These are phyloP conservation scores for Pemphigus obesinymphae DNA, from an alignment of 1,140 invertebrate species.

Conservation along the genomic window DNA sequence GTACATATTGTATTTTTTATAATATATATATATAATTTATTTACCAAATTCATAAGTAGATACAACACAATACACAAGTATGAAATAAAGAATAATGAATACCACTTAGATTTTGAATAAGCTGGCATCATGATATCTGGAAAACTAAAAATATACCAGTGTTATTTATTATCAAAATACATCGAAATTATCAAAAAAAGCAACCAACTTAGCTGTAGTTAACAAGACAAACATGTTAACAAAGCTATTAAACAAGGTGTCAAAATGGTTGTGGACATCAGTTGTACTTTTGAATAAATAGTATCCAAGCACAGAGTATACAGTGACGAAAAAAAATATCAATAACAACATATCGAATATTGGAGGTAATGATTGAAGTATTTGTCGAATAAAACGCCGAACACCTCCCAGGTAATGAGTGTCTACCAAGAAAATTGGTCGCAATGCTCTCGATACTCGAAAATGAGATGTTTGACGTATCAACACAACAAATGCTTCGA, in stretches of 20 bases:
- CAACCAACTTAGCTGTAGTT: constrained; percentile 84
- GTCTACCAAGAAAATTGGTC: constrained; percentile 87
- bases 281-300: constrained; percentile 72
- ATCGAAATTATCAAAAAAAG: neutral
- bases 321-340: constrained; percentile 78
- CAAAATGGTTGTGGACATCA: constrained; percentile 66
- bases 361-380: constrained; percentile 78
- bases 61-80: constrained; percentile 82
- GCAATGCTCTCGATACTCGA: constrained; percentile 75
- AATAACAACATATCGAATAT: constrained; percentile 84
- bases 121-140: constrained; percentile 93
- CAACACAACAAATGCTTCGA: constrained; percentile 77
- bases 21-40: constrained; percentile 46
- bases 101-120: constrained; percentile 73
- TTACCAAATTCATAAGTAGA: constrained; percentile 84
- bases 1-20: too few species aligned
- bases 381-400: constrained; percentile 66
- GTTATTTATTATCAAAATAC: neutral
- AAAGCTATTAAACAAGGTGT: constrained; percentile 74
- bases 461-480: constrained; percentile 80
- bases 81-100: constrained; percentile 79
- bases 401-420: constrained; percentile 76
- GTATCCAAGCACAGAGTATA: constrained; percentile 77
- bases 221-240: constrained; percentile 84
- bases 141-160: constrained; percentile 59